Conservation (phyloP, 1,140 invertebrate genomes). For the Ceratina australensis region DNA sequence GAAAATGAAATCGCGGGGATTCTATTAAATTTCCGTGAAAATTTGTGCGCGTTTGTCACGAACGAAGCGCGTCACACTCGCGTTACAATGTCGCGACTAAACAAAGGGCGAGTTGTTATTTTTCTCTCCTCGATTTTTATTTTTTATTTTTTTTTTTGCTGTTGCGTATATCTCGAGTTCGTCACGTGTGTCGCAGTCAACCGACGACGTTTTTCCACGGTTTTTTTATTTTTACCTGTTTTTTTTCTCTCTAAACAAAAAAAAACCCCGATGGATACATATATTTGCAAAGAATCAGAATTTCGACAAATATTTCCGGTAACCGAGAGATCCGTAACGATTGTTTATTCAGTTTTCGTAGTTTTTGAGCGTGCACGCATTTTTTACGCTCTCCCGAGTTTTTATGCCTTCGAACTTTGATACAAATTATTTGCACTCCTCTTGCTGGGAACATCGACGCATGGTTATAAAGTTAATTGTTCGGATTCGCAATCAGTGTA, state of each 20-base stretch:
- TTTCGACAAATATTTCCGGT: slow-evolving; percentile 26
- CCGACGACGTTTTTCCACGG: not conserved
- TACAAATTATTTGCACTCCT: too few relatives aligned
- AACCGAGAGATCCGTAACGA: slow-evolving; percentile 14
- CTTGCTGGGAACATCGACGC: too few relatives aligned
- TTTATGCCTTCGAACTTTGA: too few relatives aligned
- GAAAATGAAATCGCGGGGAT: not conserved
- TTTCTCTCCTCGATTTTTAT: too few relatives aligned
- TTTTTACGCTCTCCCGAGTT: slow-evolving; percentile 1
- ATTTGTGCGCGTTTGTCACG: not conserved
- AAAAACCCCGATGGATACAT: not conserved
- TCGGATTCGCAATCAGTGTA: too few relatives aligned
- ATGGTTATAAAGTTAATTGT: not conserved
- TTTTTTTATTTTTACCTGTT: not conserved
- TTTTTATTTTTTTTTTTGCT: too few relatives aligned
- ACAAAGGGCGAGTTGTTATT: slow-evolving; percentile 1
- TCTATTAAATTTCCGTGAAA: slow-evolving; percentile 6
- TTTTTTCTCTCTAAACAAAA: not conserved
- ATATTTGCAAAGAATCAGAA: slow-evolving; percentile 17
- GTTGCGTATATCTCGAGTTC: slow-evolving; percentile 8
- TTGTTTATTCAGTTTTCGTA: slow-evolving; percentile 16
- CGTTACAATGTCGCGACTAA: slow-evolving; percentile 1
- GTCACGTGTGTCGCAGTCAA: not conserved
- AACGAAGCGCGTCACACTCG: not conserved
- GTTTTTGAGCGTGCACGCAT: not conserved